Evolutionary conservation across 1,140 invertebrate species (phyloP).

Genomic region (Drosophila ercepeae): DNA sequence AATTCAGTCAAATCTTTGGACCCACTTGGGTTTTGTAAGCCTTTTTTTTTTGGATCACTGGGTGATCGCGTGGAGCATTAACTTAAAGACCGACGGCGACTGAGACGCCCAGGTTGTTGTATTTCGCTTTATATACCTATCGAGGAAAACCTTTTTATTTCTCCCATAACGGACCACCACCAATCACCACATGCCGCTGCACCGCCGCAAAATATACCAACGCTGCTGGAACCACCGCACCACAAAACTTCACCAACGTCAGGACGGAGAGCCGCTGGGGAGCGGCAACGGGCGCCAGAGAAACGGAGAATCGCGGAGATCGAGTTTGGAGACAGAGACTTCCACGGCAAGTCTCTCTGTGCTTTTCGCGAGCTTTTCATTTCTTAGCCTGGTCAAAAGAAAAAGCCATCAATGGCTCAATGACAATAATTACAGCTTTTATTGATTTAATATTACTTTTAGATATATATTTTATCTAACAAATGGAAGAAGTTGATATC

Average conservation of each 20-base stretch:
- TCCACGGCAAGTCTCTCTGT: slow-evolving; percentile 47
- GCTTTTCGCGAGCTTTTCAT: slow-evolving; percentile 63
- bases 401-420: background rate
- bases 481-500: background rate
- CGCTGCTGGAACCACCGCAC: slow-evolving; percentile 7
- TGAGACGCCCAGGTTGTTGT: slow-evolving; percentile 79
- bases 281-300: slow-evolving; percentile 15
- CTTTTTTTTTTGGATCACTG: slow-evolving; percentile 12
- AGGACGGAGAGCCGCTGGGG: slow-evolving; percentile 53
- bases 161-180: slow-evolving; percentile 51
- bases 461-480: too few relatives aligned
- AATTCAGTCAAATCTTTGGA: slow-evolving; percentile 26
- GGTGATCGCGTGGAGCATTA: slow-evolving; percentile 62
- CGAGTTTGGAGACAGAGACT: slow-evolving; percentile 25
- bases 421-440: too few relatives aligned
- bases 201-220: slow-evolving; percentile 17
- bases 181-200: slow-evolving; percentile 3
- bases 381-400: slow-evolving; percentile 12
- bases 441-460: too few relatives aligned
- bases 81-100: slow-evolving; percentile 71
- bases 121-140: slow-evolving; percentile 76
- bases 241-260: slow-evolving; percentile 73
- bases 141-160: slow-evolving; percentile 69
- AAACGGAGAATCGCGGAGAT: slow-evolving; percentile 26
- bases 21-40: background rate